Evolutionary conservation across 2,113 vertebrate genomes (phyloP).

Genomic region (Physeter macrocephalus): DNA sequence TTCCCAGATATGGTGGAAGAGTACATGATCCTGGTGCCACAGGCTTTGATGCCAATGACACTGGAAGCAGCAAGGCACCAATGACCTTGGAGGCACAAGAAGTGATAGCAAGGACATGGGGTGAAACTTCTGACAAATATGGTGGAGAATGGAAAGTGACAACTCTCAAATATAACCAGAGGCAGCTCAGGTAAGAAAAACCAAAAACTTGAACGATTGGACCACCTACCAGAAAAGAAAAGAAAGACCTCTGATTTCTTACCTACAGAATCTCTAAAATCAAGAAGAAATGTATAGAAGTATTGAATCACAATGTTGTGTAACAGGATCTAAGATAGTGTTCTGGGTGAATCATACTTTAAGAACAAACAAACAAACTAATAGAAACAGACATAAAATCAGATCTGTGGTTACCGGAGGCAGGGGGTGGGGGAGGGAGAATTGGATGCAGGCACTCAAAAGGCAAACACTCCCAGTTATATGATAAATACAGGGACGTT

Average conservation of each 20-base stretch:
- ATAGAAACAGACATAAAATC: background rate
- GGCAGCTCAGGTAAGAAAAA: background rate
- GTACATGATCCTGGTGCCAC: too few relatives aligned
- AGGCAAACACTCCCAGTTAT: background rate
- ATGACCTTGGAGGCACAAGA: background rate
- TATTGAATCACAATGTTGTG: background rate
- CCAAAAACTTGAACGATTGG: background rate
- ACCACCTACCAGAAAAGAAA: background rate
- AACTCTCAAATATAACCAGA: background rate
- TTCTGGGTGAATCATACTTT: background rate
- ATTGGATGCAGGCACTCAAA: background rate
- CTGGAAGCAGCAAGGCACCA: too few relatives aligned
- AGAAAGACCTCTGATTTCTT: background rate
- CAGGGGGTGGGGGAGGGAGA: background rate
- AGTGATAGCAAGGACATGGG: background rate
- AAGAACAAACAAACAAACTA: background rate
- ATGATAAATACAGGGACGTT: background rate
- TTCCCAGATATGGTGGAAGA: background rate
- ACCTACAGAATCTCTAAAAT: background rate
- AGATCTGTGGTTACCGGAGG: background rate
- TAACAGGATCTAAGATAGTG: background rate
- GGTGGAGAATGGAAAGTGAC: background rate
- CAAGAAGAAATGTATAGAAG: background rate
- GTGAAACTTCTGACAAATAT: background rate
- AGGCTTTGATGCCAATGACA: background rate